A percentile compares a stretch with the other conserved stretches of the same genome.
These are phyloP conservation scores for Apteryx owenii DNA, from an alignment of 2,113 vertebrate species.

Conservation along the genomic window DNA sequence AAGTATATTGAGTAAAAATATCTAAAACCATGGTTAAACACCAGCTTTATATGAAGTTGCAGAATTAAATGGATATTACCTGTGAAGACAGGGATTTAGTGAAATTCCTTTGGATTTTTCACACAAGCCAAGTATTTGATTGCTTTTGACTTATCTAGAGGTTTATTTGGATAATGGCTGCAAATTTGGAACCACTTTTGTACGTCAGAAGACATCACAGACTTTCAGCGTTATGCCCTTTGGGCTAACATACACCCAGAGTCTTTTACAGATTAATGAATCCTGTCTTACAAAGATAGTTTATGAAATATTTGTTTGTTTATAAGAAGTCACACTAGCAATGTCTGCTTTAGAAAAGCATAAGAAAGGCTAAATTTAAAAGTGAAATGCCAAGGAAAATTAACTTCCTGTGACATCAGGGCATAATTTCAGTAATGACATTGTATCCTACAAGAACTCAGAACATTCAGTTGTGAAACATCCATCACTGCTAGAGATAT, in stretches of 20 bases:
- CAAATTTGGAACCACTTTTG: constrained; percentile 82
- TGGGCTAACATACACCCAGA: constrained; percentile 72
- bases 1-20: accelerated
- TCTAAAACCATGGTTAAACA: neutral
- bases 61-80: neutral
- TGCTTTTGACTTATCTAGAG: constrained; percentile 71
- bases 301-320: constrained; percentile 69
- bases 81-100: neutral
- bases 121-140: constrained; percentile 53
- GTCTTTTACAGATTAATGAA: constrained; percentile 82
- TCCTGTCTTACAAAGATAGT: constrained; percentile 77
- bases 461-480: accelerated
- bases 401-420: constrained; percentile 29
- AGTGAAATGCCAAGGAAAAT: constrained; percentile 23
- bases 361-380: neutral
- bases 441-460: constrained; percentile 6
- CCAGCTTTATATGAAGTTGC: neutral
- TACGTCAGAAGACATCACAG: constrained; percentile 78
- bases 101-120: neutral
- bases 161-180: constrained; percentile 82
- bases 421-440: neutral
- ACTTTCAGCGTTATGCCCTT: constrained; percentile 81
- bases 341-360: neutral
- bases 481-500: neutral
- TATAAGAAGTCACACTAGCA: constrained; percentile 56